Percentiles rank a stretch among this genome's conserved stretches.
These are phyloP conservation scores for Tipula confusa DNA, from an alignment of 2,888 invertebrate species.

Conservation along the genomic window DNA sequence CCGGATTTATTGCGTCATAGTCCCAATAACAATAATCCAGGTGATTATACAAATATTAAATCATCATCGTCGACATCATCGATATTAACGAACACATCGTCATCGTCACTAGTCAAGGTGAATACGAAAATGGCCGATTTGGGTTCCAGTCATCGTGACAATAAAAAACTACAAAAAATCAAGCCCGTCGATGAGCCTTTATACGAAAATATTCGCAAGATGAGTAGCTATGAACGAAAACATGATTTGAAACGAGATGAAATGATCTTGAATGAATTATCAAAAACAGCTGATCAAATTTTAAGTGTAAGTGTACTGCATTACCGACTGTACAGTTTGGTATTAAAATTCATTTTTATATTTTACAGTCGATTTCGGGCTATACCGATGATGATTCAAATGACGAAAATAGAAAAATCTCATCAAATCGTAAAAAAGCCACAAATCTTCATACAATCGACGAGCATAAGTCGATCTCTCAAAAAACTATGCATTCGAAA, in stretches of 20 bases:
- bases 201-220: conserved; percentile 44
- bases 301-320: conserved; percentile 44
- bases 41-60: conserved; percentile 25
- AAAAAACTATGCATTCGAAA: conserved; percentile 34
- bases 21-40: conserved; percentile 37
- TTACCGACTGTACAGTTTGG: conserved; percentile 28
- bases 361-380: conserved; percentile 51
- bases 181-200: conserved; percentile 40
- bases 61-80: background rate
- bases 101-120: conserved; percentile 14
- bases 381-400: conserved; percentile 52
- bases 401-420: conserved; percentile 47
- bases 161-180: conserved; percentile 21
- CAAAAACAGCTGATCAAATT: conserved; percentile 57
- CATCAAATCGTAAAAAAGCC: conserved; percentile 43
- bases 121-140: conserved; percentile 32
- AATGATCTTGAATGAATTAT: conserved; percentile 55
- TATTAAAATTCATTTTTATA: background rate
- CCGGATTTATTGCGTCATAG: conserved; percentile 48
- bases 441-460: conserved; percentile 49
- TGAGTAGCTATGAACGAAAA: conserved; percentile 42
- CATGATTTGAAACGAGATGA: conserved; percentile 47
- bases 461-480: conserved; percentile 40
- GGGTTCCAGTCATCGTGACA: too few relatives aligned
- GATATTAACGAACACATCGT: background rate